These are phyloP conservation scores for Latrodectus geometricus DNA, from an alignment of 1,140 invertebrate species.

Conservation along the genomic window DNA sequence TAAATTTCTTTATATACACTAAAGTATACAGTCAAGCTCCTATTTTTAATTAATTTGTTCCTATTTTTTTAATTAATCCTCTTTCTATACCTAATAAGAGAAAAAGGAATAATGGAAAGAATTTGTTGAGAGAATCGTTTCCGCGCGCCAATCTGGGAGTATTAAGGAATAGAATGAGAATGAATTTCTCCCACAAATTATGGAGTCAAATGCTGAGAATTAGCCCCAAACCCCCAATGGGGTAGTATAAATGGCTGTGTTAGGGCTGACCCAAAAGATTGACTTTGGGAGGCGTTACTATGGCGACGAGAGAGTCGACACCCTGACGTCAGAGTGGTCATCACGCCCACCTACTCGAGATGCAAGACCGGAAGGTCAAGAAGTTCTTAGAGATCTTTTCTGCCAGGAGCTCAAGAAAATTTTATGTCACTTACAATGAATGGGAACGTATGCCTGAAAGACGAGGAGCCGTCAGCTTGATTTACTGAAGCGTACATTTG, in stretches of 20 bases:
- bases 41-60: too few species aligned
- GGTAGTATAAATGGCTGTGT: constrained; percentile 25
- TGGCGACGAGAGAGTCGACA: constrained; percentile 39
- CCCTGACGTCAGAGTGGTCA: constrained; percentile 50
- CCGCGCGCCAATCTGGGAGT: too few species aligned
- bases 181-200: neutral
- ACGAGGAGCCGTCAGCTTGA: too few species aligned
- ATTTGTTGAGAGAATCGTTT: too few species aligned
- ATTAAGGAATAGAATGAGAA: too few species aligned
- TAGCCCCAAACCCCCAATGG: constrained; percentile 12
- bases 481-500: too few species aligned
- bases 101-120: too few species aligned
- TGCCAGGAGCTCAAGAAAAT: neutral
- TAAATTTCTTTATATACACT: too few species aligned
- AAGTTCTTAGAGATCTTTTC: constrained; percentile 5
- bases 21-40: too few species aligned
- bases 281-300: constrained; percentile 48
- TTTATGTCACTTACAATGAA: neutral
- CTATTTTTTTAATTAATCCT: too few species aligned
- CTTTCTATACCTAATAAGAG: too few species aligned
- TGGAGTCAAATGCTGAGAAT: constrained; percentile 32
- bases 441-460: neutral
- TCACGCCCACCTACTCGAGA: constrained; percentile 32
- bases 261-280: constrained; percentile 28
- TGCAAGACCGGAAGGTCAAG: constrained; percentile 37